phyloP scores from a whole-genome alignment of 2,797 vertebrate species.

The Netta rufina region DNA sequence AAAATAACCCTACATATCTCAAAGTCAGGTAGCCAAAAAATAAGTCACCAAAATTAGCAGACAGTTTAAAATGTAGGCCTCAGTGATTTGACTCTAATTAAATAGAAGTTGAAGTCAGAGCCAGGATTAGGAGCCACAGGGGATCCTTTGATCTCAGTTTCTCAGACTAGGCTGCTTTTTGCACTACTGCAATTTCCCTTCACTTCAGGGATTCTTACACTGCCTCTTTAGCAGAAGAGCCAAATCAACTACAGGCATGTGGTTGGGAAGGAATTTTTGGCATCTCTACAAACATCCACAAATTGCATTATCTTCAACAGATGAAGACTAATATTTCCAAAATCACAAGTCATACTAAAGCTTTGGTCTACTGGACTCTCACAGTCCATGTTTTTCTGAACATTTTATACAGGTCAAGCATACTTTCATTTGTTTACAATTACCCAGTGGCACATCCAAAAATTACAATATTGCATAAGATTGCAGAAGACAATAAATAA shows the following conservation, averaged over 20 bases:
- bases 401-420: neutral
- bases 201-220: neutral
- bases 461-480: neutral
- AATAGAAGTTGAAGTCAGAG: conserved; percentile 27
- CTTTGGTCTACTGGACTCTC: neutral
- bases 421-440: neutral
- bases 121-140: conserved; percentile 48
- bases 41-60: conserved; percentile 32
- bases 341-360: conserved; percentile 4
- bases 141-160: conserved; percentile 58
- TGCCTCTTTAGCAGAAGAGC: conserved; percentile 24
- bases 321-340: neutral
- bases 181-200: neutral
- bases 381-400: neutral
- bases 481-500: neutral
- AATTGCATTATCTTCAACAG: conserved; percentile 30
- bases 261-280: conserved; percentile 43
- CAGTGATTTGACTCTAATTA: conserved; percentile 47
- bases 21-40: conserved; percentile 26
- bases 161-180: conserved; percentile 21
- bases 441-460: neutral
- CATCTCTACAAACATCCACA: conserved; percentile 20
- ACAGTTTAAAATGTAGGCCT: conserved; percentile 10
- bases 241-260: neutral
- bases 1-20: neutral